Base-by-base conservation (phyloP, 2,888 invertebrate species). In the Hypomecis atomaria region DNA sequence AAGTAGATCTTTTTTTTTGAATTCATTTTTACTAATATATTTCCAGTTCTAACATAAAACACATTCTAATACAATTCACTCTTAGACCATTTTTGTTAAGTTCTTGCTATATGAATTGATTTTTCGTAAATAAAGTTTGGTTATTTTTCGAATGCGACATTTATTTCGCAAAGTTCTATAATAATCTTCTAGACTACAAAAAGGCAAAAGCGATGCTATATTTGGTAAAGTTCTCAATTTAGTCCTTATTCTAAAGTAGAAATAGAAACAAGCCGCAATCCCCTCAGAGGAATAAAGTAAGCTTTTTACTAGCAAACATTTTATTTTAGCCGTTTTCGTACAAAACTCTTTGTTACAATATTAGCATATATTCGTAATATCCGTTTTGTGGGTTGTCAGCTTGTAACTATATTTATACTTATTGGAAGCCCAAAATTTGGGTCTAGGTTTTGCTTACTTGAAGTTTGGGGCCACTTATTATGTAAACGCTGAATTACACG, bases 141-240 rank as follows among this genome's bases (percentile, higher is more conserved):
- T 6, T 3, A 50, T 9, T 38, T 9, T 52, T 52, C 52, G 52
- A 6, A 33, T n/a, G 40, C 33, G n/a, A 49, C 37, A 37, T 52
- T 23, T 38, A 10, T 50, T 37, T 13, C 33, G 23, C 0, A n/a
- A 10, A 6, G 42, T 0, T 40, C 23, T n/a, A 40, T 5, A 52
- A 42, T 52, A 52, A 11, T 33, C 5, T 36, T 45, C 13, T 0
- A 23, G 33, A 40, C 40, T 40, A 40, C 43, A 44, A 33, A 43
- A 10, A 6, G 52, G 45, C 10, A 33, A 43, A 42, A 45, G 42
- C 43, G n/a, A 40, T 37, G 44, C 11, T 23, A 48, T 33, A 58
- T 57, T 57, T 58, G 47, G 11, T 49, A 58, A 33, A 47, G 52
- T 53, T 58, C 57, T 62, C 57, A 58, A 52, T 62, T 53, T 43